These are phyloP conservation scores for Falco naumanni DNA, from an alignment of 2,797 vertebrate species.

Conservation along the genomic window DNA sequence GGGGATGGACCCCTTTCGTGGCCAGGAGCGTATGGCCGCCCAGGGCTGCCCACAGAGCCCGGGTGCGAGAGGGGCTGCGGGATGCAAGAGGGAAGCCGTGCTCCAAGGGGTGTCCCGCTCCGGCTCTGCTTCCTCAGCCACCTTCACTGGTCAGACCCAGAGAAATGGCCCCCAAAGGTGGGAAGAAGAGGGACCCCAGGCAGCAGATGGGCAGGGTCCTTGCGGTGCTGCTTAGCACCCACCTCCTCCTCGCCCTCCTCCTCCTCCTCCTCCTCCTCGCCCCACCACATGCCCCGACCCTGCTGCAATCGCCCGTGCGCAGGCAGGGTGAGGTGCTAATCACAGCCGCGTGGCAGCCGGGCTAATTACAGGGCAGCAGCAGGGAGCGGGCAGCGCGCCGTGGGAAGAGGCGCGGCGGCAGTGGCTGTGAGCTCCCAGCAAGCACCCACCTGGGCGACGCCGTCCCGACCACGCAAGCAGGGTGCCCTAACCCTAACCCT, in stretches of 20 bases:
- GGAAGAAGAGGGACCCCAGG: neutral
- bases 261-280: neutral
- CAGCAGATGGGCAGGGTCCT: neutral
- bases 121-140: neutral
- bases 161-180: rapidly evolving
- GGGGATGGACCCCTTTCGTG: neutral
- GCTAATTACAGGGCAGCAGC: conserved; percentile 40
- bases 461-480: rapidly evolving
- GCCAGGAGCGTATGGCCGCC: neutral
- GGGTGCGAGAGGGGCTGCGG: rapidly evolving
- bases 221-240: neutral
- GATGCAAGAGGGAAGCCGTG: neutral
- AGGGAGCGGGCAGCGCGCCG: neutral
- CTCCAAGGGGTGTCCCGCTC: neutral
- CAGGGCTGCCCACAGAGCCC: too few species aligned
- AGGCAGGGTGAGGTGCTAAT: conserved; percentile 47
- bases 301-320: neutral
- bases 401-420: neutral
- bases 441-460: neutral
- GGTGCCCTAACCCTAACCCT: too few species aligned
- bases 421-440: neutral
- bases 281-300: neutral
- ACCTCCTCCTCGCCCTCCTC: neutral
- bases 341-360: neutral
- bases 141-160: rapidly evolving